Conservation (phyloP, 2,888 invertebrate genomes). For the Lapara coniferarum region DNA sequence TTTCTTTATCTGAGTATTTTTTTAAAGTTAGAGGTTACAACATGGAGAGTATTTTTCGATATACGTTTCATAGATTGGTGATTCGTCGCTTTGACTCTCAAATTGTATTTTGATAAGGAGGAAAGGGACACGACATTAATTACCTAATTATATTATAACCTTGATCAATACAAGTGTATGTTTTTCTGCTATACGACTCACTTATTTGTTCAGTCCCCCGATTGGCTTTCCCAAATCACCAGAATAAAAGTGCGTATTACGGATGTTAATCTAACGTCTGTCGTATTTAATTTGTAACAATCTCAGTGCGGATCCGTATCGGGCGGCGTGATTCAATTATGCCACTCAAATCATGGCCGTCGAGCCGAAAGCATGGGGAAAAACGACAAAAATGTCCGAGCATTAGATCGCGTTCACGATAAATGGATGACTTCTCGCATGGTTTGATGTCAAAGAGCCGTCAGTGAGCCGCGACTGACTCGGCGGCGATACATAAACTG, state of each 20-base stretch:
- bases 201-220: no score
- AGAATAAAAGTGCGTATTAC: slow-evolving; percentile 5
- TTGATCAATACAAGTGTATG: no score
- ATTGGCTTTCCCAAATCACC: slow-evolving; percentile 3
- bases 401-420: slow-evolving; percentile 77
- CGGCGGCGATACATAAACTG: slow-evolving; percentile 40
- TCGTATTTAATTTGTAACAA: slow-evolving; percentile 75
- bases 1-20: no score
- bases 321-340: slow-evolving; percentile 77
- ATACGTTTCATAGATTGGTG: no score
- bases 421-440: slow-evolving; percentile 82
- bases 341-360: slow-evolving; percentile 67
- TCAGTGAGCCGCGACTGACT: slow-evolving; percentile 60
- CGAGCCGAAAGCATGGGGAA: slow-evolving; percentile 76
- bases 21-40: no score
- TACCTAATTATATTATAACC: no score
- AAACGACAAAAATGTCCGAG: slow-evolving; percentile 79
- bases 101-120: no score
- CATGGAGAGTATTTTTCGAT: no score
- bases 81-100: no score
- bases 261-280: slow-evolving; percentile 44
- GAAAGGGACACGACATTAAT: no score
- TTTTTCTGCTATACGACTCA: no score
- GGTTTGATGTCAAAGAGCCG: slow-evolving; percentile 78
- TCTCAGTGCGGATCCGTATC: slow-evolving; percentile 51